Percentiles rank a stretch among this genome's conserved stretches.
Conservation (phyloP, 2,888 invertebrate genomes). For the Melieria crassipennis region DNA sequence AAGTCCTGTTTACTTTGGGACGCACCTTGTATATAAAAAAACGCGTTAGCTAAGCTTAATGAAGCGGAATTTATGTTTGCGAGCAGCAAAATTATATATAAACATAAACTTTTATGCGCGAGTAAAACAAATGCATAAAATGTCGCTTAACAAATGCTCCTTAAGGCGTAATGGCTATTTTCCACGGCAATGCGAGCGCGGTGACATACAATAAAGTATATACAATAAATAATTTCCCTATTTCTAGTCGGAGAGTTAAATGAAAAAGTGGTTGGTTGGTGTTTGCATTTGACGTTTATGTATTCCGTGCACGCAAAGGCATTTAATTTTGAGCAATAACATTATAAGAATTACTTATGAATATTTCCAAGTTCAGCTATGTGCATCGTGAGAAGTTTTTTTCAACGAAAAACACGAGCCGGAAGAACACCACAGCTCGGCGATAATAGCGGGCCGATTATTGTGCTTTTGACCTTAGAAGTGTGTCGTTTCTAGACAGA, state of each 20-base stretch:
- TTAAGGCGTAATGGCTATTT: constrained; percentile 50
- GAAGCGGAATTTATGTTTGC: constrained; percentile 40
- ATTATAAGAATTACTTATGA: too few species aligned
- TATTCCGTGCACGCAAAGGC: constrained; percentile 25
- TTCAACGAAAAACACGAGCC: too few species aligned
- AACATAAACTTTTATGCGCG: constrained; percentile 54
- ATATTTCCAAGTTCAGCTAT: too few species aligned
- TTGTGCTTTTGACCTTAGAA: too few species aligned
- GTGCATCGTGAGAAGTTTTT: too few species aligned
- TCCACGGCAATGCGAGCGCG: constrained; percentile 42
- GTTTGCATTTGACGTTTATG: constrained; percentile 23
- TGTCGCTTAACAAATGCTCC: not conserved
- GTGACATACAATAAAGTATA: not conserved
- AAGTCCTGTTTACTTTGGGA: too few species aligned
- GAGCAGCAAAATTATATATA: not conserved
- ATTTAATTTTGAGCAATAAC: not conserved
- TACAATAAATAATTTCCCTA: too few species aligned
- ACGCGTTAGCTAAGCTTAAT: constrained; percentile 17
- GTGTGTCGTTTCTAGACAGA: too few species aligned
- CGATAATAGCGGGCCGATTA: too few species aligned
- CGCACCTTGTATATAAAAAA: too few species aligned
- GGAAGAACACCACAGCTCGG: too few species aligned
- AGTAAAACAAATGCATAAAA: constrained; percentile 38
- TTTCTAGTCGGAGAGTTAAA: too few species aligned
- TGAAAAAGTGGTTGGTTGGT: not conserved